phyloP scores from a whole-genome alignment of 1,140 invertebrate species.

The Hermatobates lingyangjiaoensis region DNA sequence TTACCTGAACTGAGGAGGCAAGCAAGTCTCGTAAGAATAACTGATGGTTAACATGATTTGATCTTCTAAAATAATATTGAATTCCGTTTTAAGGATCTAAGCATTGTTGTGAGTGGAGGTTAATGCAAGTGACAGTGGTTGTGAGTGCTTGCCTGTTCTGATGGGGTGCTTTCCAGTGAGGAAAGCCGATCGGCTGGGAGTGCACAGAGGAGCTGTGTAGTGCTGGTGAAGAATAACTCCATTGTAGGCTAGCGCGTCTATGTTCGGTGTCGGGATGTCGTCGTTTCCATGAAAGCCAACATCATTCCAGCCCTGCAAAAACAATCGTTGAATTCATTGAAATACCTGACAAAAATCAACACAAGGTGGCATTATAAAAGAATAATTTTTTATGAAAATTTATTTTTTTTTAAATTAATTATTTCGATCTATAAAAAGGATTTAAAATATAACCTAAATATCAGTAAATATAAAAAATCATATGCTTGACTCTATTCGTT shows the following conservation, averaged over 20 bases:
- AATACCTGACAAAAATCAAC: too few relatives aligned
- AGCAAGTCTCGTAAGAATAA: too few relatives aligned
- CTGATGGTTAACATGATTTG: too few relatives aligned
- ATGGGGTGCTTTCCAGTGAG: conserved; percentile 37
- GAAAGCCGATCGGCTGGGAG: conserved; percentile 33
- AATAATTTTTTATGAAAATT: neutral
- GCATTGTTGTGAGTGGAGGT: too few relatives aligned
- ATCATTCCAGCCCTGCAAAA: conserved; percentile 36
- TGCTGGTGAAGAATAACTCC: conserved; percentile 29
- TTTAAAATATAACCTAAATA: too few relatives aligned
- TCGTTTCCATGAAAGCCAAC: conserved; percentile 41
- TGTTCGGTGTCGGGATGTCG: conserved; percentile 37
- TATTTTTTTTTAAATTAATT: neutral
- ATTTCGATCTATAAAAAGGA: neutral
- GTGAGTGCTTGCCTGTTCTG: too few relatives aligned
- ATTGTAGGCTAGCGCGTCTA: conserved; percentile 31
- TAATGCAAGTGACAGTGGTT: too few relatives aligned
- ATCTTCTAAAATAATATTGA: too few relatives aligned
- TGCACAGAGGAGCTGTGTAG: conserved; percentile 32
- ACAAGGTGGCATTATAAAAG: neutral
- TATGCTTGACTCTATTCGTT: too few relatives aligned
- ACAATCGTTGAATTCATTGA: too few relatives aligned
- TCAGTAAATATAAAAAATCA: neutral
- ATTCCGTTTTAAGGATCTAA: too few relatives aligned
- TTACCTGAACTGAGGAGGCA: too few relatives aligned